Conservation (phyloP, 2,888 invertebrate species). For the Sarcophaga subvicina region DNA sequence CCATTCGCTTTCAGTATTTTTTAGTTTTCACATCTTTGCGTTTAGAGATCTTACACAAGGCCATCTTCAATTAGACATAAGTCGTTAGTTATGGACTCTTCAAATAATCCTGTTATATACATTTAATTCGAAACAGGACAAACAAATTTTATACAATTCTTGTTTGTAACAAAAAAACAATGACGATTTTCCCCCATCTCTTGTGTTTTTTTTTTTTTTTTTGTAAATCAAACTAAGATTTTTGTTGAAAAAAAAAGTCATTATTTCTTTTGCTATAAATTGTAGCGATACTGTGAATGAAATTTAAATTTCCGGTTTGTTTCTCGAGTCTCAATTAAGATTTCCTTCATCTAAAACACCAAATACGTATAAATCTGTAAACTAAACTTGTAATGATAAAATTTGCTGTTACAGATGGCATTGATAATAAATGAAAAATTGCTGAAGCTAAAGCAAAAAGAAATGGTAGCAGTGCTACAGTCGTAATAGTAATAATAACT, state of each 20-base stretch:
- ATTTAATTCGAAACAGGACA: constrained; percentile 51
- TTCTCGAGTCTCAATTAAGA: constrained; percentile 76
- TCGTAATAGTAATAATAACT: constrained; percentile 59
- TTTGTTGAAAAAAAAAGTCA: constrained; percentile 63
- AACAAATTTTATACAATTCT: constrained; percentile 63
- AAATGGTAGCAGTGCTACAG: constrained; percentile 39
- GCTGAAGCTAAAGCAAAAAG: constrained; percentile 65
- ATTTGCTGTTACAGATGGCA: constrained; percentile 34
- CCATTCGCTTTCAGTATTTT: constrained; percentile 18
- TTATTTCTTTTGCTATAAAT: constrained; percentile 66
- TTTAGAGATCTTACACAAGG: constrained; percentile 45
- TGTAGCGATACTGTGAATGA: constrained; percentile 54
- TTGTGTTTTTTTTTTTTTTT: constrained; percentile 25
- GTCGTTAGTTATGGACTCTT: constrained; percentile 44
- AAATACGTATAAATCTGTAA: constrained; percentile 80
- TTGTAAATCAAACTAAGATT: constrained; percentile 51
- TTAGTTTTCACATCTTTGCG: constrained; percentile 46
- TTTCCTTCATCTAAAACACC: constrained; percentile 81
- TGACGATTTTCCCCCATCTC: constrained; percentile 54
- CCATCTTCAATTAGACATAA: constrained; percentile 50
- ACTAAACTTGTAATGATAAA: constrained; percentile 74
- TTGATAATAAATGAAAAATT: constrained; percentile 73
- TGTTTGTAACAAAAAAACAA: constrained; percentile 63
- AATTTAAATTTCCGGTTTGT: constrained; percentile 65
- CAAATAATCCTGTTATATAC: constrained; percentile 29